phyloP scores from a whole-genome alignment of 2,888 invertebrate genomes.

The Ochropacha duplaris region DNA sequence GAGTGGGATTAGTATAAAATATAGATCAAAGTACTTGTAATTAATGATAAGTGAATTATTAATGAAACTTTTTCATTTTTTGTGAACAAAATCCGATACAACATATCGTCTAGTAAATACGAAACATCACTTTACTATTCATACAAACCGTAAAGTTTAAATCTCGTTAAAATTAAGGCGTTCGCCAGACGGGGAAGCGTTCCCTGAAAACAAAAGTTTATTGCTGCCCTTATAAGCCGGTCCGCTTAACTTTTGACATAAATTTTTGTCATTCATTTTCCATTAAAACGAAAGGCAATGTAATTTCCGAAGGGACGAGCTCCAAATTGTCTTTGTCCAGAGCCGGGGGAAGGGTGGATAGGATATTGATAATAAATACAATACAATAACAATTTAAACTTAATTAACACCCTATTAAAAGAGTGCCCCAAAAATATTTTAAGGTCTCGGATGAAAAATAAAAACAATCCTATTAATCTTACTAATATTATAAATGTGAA shows the following conservation, averaged over 20 bases:
- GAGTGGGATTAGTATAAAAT: too few species aligned
- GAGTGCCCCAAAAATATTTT: too few species aligned
- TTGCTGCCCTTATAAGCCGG: conserved; percentile 14
- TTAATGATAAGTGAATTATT: too few species aligned
- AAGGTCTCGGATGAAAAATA: too few species aligned
- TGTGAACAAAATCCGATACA: too few species aligned
- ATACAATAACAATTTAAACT: background rate
- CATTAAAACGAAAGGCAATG: conserved; percentile 56
- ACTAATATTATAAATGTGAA: too few species aligned
- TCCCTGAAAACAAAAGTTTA: conserved; percentile 14
- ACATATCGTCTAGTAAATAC: too few species aligned
- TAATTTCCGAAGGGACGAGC: conserved; percentile 42
- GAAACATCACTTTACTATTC: conserved; percentile 10
- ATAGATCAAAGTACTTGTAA: too few species aligned
- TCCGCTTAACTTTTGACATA: conserved; percentile 67
- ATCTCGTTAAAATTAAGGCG: conserved; percentile 10
- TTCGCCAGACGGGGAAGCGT: conserved; percentile 5
- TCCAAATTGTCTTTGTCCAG: conserved; percentile 19
- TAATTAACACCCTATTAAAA: background rate
- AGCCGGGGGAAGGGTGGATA: conserved; percentile 9
- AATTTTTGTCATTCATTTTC: conserved; percentile 66
- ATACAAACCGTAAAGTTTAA: conserved; percentile 9
- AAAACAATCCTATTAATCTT: too few species aligned
- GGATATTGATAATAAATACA: conserved; percentile 1
- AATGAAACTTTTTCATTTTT: too few species aligned